A percentile compares a stretch with the other conserved stretches of the same genome.
Evolutionary conservation across 2,797 vertebrate species (phyloP).

Genomic region (Apogon hyalosoma): DNA sequence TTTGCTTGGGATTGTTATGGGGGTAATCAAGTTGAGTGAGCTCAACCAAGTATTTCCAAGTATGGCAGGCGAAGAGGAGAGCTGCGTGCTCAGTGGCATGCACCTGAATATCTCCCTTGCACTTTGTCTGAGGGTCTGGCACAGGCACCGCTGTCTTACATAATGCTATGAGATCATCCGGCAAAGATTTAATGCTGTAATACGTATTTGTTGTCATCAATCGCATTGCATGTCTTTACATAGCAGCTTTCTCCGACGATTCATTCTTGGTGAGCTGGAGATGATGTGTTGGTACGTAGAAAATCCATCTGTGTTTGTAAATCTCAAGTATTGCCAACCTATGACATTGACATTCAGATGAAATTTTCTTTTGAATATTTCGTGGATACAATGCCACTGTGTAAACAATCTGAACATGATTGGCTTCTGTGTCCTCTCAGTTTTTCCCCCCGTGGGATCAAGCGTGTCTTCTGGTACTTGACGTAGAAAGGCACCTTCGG

Average conservation of each 20-base stretch:
- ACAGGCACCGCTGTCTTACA: slow-evolving; percentile 59
- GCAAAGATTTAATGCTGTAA: slow-evolving; percentile 49
- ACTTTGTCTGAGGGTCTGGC: slow-evolving; percentile 62
- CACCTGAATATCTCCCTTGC: slow-evolving; percentile 70
- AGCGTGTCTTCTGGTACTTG: slow-evolving; percentile 28
- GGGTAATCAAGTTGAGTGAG: slow-evolving; percentile 52
- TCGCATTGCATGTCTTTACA: slow-evolving; percentile 41
- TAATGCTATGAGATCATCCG: slow-evolving; percentile 74
- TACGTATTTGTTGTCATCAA: slow-evolving; percentile 59
- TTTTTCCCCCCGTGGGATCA: slow-evolving; percentile 35
- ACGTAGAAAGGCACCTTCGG: slow-evolving; percentile 28
- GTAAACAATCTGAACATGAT: slow-evolving; percentile 32
- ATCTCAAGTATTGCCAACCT: slow-evolving; percentile 25
- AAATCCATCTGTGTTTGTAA: slow-evolving; percentile 9
- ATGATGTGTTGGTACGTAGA: slow-evolving; percentile 4
- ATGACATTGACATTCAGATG: slow-evolving; percentile 30
- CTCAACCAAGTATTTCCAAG: slow-evolving; percentile 66
- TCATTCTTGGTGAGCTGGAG: slow-evolving; percentile 18
- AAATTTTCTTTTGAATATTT: slow-evolving; percentile 23
- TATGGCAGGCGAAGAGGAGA: slow-evolving; percentile 59
- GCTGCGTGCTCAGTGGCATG: slow-evolving; percentile 64
- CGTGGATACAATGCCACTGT: slow-evolving; percentile 8
- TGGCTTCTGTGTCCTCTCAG: slow-evolving; percentile 47
- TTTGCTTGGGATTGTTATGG: slow-evolving; percentile 34
- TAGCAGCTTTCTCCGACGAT: slow-evolving; percentile 30